A percentile compares a stretch with the other conserved stretches of the same genome.
These are phyloP conservation scores for Drosophila picticornis DNA, from an alignment of 2,888 invertebrate genomes.

Conservation along the genomic window DNA sequence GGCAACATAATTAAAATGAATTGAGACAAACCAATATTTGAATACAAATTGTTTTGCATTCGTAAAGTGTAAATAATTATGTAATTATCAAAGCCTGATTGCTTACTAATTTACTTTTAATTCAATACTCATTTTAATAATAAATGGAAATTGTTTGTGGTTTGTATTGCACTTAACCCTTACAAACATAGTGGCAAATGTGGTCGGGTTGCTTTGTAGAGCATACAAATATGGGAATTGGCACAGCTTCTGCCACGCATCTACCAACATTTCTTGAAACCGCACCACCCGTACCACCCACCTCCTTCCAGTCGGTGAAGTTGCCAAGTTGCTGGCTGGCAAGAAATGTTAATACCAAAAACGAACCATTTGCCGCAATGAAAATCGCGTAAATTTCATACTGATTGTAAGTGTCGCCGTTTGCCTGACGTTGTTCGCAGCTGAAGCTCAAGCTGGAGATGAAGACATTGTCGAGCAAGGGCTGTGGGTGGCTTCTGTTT, in stretches of 20 bases:
- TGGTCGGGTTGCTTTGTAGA: neutral
- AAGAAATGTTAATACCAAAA: slow-evolving; percentile 81
- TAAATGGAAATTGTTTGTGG: neutral
- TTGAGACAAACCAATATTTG: neutral
- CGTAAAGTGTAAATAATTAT: neutral
- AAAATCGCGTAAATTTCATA: slow-evolving; percentile 81
- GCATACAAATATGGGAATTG: slow-evolving; percentile 64
- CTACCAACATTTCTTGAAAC: slow-evolving; percentile 41
- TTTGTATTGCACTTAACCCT: neutral
- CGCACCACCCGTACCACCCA: slow-evolving; percentile 8
- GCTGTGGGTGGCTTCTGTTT: slow-evolving; percentile 22
- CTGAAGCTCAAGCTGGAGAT: slow-evolving; percentile 30
- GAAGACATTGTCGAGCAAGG: slow-evolving; percentile 42
- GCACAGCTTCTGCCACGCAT: slow-evolving; percentile 59
- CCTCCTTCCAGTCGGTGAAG: neutral
- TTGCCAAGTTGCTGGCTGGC: slow-evolving; percentile 48
- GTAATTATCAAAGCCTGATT: neutral
- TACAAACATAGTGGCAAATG: neutral
- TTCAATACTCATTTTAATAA: neutral
- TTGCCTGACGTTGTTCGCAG: slow-evolving; percentile 62
- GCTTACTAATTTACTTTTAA: neutral
- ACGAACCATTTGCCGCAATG: slow-evolving; percentile 81
- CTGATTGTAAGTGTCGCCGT: slow-evolving; percentile 81
- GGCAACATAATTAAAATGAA: neutral
- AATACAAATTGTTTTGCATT: no score